Evolutionary conservation across 2,113 vertebrate genomes (phyloP), one percentile per base, ranked within the genome.

Genomic region (Brevimyrus niger): DNA sequence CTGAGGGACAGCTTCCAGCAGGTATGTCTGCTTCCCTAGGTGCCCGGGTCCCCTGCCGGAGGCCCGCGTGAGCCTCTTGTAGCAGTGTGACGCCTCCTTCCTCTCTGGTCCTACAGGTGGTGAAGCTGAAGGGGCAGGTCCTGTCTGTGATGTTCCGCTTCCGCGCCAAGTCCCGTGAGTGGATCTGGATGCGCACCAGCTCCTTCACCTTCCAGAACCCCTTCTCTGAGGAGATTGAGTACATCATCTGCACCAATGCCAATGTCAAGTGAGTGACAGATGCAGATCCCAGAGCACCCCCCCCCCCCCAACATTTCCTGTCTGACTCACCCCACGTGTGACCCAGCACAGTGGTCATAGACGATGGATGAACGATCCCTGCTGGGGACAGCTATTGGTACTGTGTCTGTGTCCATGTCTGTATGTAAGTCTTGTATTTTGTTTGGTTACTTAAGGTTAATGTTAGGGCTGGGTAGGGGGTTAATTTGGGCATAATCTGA

Each of bases 151-250:
- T 99, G 98, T 99, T 98, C 94, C 97, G 98, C 3, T 99, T 99
- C 93, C 97, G 96, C 73, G 95, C 97, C 92, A 99, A 99, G 92
- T 96, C 91, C 27, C 94, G 96, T 83, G 98, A 99, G 65, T 99
- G 98, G 97, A 96, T 99, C 89, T 97, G 96, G 97, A 98, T 99
- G 96, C 96, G 98, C 92, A 99, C 97, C 58, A 99, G 98, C 95
- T 98, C 97, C 48, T 99, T 99, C 93, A 98, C 98, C 92, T 99
- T 99, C 96, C 98, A 99, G 95, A 99, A 99, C 93, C 98, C 98
- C 0, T 99, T 97, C 94, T 99, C 98, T 0, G 98, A 99, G 90
- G 98, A 99, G 93, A 98, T 99, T 0, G 98, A 99, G 93, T 99
- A 99, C 92, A 98, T 99, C 95, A 99, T 99, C 95, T 99, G 98